Conservation (phyloP, 1,140 invertebrate species). For the Drosophila leontia region DNA sequence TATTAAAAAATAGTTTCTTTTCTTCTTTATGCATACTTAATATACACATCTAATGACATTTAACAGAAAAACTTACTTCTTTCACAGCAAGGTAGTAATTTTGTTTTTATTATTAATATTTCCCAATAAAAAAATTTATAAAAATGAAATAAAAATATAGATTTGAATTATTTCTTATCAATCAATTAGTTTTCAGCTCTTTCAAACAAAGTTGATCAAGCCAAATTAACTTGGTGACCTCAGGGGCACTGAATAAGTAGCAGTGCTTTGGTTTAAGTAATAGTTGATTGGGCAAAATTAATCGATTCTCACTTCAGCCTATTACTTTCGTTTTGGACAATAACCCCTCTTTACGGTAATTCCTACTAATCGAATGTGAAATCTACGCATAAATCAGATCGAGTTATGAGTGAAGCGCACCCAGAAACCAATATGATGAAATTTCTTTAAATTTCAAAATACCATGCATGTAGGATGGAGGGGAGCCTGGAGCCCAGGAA, state of each 20-base stretch:
- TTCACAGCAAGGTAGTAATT: too few relatives aligned
- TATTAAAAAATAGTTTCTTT: too few relatives aligned
- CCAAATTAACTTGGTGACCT: background rate
- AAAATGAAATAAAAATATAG: too few relatives aligned
- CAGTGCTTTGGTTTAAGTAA: background rate
- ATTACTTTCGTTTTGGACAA: slow-evolving; percentile 25
- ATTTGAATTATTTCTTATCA: background rate
- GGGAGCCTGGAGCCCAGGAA: slow-evolving; percentile 1
- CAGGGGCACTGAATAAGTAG: background rate
- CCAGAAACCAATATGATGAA: slow-evolving; percentile 22
- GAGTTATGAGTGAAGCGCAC: slow-evolving; percentile 8
- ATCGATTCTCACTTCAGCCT: background rate
- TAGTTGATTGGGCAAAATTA: slow-evolving; percentile 4
- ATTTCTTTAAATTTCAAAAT: slow-evolving; percentile 49
- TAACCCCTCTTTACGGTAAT: slow-evolving; percentile 25
- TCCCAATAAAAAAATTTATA: too few relatives aligned
- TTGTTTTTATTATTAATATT: too few relatives aligned
- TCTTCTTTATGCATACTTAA: too few relatives aligned
- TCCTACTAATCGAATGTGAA: slow-evolving; percentile 46
- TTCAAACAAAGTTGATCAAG: background rate
- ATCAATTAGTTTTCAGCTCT: background rate
- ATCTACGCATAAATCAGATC: slow-evolving; percentile 45
- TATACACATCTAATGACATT: too few relatives aligned
- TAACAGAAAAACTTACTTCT: too few relatives aligned
- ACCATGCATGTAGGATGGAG: slow-evolving; percentile 45